These are phyloP conservation scores for Spodoptera litura DNA, from an alignment of 1,140 invertebrate genomes.

Conservation along the genomic window DNA sequence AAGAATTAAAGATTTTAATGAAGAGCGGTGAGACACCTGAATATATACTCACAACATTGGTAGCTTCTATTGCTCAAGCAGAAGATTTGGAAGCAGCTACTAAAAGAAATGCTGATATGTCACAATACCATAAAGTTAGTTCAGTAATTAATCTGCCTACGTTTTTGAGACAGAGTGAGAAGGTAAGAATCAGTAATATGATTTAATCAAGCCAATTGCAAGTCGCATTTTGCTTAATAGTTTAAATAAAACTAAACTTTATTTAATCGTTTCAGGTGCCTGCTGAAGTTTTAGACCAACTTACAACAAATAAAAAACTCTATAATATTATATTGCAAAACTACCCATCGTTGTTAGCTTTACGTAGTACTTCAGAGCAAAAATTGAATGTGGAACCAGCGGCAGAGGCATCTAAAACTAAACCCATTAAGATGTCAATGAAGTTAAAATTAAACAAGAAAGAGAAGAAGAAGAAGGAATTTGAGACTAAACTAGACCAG, in stretches of 20 bases:
- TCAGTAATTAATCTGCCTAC: conserved; percentile 93
- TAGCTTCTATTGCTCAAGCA: conserved; percentile 86
- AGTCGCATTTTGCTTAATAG: too few species aligned
- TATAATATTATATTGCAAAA: conserved; percentile 91
- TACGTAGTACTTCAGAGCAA: conserved; percentile 89
- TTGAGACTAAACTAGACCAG: conserved; percentile 74
- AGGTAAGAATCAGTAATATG: conserved; percentile 77
- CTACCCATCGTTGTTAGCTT: conserved; percentile 89
- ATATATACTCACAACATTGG: conserved; percentile 89
- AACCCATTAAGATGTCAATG: conserved; percentile 88
- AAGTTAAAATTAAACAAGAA: conserved; percentile 86
- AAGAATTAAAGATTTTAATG: conserved; percentile 89
- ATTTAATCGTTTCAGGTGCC: conserved; percentile 86
- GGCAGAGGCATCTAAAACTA: conserved; percentile 74
- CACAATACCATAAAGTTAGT: conserved; percentile 81
- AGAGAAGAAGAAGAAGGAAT: conserved; percentile 81
- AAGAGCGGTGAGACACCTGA: conserved; percentile 90
- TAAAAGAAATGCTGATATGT: conserved; percentile 78
- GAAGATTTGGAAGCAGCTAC: conserved; percentile 82
- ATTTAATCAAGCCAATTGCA: too few species aligned
- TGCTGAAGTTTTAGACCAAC: conserved; percentile 89
- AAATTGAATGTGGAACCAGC: conserved; percentile 84
- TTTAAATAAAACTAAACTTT: background rate
- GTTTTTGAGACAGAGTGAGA: conserved; percentile 91
- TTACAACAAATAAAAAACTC: conserved; percentile 88